These are phyloP conservation scores for Malurus cyaneus DNA, from an alignment of 2,113 vertebrate species.

Conservation along the genomic window DNA sequence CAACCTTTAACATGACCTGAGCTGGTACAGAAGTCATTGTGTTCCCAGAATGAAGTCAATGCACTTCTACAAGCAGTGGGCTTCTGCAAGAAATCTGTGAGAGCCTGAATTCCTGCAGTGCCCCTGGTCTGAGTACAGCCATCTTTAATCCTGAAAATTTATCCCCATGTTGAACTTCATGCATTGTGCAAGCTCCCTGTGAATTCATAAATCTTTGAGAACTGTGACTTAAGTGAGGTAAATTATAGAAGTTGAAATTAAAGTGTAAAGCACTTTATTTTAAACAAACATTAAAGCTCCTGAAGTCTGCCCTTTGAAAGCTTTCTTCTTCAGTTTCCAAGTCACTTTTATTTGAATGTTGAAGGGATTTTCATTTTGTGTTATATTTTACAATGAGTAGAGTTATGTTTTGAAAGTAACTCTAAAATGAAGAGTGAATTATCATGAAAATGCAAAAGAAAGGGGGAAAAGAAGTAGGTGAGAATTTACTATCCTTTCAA, in stretches of 20 bases:
- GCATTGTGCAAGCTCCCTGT: not conserved
- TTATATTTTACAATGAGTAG: not conserved
- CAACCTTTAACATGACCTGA: not conserved
- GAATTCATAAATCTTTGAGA: conserved; percentile 3
- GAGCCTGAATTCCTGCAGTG: not conserved
- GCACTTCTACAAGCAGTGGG: not conserved
- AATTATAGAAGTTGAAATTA: conserved; percentile 21
- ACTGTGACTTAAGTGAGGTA: not conserved
- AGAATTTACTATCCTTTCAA: conserved; percentile 29
- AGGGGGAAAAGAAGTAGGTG: not conserved
- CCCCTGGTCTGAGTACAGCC: not conserved
- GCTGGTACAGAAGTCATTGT: not conserved
- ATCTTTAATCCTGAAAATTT: not conserved
- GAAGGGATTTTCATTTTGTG: conserved; percentile 13
- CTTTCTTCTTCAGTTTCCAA: conserved; percentile 12
- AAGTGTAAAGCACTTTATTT: conserved; percentile 9
- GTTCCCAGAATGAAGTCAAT: not conserved
- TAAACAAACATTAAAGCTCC: conserved; percentile 26
- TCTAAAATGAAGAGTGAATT: conserved; percentile 11
- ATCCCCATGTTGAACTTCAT: not conserved
- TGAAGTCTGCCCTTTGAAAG: conserved; percentile 23
- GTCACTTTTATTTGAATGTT: not conserved
- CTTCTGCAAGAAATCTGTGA: not conserved
- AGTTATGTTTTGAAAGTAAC: conserved; percentile 29
- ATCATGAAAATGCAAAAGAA: not conserved